Evolutionary conservation across 2,888 invertebrate genomes (phyloP), one percentile per base, ranked within the genome.

Genomic region (Heliconius ismenius): DNA sequence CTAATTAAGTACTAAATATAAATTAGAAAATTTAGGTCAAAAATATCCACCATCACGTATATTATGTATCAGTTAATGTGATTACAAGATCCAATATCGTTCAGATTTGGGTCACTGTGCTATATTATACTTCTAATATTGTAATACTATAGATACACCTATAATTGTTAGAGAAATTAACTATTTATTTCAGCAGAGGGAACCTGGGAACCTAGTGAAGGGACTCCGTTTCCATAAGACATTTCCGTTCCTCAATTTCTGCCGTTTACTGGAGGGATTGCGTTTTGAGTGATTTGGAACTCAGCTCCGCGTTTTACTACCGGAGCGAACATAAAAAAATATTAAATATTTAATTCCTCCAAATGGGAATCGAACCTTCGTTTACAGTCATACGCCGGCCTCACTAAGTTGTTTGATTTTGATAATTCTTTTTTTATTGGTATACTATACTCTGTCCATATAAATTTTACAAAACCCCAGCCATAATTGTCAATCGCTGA

Each of bases 41-140:
- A 70, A 15, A 43, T 1, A 24, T 15, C 36, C 32, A 32, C 58
- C 32, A 70, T 24, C 67, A 24, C 3, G n/a, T 32, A 36, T 70
- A 54, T 70, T 70, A 24, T 70, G 7, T 70, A 58, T 58, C 58
- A 70, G 13, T 70, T 70, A 70, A 70, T 70, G 32, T 36, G 32
- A 70, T 70, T 70, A 79, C 60, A 73, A 79, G 54, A 76, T 73
- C 60, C 70, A 77, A 65, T 77, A 77, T 36, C 43, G 74, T 36
- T 36, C 3, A 58, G 24, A 70, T 70, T 70, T 58, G 32, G 70
- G 70, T 70, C 70, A 70, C 54, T 54, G 32, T 70, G 28, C 69
- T 58, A 54, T 58, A 54, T 24, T 24, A 26, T 11, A 10, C n/a
- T 11, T 36, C n/a, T 36, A 68, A 49, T 26, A 15, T 43, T 67